Evolutionary conservation across 2,113 vertebrate species (phyloP).

Genomic region (Boulengeromyrus knoepffleri): DNA sequence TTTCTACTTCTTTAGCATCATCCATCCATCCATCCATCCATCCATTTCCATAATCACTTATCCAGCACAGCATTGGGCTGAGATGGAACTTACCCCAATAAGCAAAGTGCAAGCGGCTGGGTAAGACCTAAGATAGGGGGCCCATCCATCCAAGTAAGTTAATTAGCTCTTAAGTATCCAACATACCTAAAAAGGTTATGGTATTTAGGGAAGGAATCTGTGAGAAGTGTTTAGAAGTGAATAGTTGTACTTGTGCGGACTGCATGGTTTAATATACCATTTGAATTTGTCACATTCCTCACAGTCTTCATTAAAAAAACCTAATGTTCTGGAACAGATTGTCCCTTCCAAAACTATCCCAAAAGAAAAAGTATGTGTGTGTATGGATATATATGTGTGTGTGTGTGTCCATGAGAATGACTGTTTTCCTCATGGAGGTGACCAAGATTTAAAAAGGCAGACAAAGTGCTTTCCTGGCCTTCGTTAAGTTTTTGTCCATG

Average conservation of each 20-base stretch:
- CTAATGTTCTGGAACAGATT: background rate
- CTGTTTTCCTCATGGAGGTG: background rate
- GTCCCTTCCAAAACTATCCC: background rate
- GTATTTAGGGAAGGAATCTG: background rate
- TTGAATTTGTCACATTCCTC: background rate
- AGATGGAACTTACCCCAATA: background rate
- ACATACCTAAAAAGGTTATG: background rate
- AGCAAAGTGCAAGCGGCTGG: background rate
- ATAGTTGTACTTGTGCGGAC: background rate
- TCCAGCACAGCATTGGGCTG: background rate
- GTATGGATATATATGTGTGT: background rate
- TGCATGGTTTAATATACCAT: background rate
- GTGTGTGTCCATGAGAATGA: background rate
- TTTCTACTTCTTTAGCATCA: background rate
- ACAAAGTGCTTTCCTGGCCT: background rate
- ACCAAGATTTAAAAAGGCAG: background rate
- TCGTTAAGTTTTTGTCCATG: background rate
- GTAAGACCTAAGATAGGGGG: background rate
- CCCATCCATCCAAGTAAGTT: background rate
- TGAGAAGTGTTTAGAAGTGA: background rate
- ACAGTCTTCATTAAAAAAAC: background rate
- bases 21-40: background rate
- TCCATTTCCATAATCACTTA: background rate
- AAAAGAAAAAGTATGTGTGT: background rate
- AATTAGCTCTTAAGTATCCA: background rate